Conservation (phyloP, 2,888 invertebrate species). For the Argyra leucocephala region DNA sequence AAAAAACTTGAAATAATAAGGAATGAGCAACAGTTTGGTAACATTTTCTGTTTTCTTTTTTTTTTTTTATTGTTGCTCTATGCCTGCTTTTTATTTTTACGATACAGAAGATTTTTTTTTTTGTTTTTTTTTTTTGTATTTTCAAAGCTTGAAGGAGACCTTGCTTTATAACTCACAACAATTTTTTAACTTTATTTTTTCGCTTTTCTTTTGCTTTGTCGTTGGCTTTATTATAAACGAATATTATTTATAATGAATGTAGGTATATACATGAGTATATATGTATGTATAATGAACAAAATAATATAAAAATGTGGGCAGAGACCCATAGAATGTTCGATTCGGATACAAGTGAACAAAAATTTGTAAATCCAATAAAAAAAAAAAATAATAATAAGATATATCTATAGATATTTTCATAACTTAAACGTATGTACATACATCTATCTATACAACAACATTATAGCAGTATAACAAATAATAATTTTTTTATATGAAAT, state of each 20-base stretch:
- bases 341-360: neutral
- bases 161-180: neutral
- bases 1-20: neutral
- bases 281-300: neutral
- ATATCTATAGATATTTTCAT: too few relatives aligned
- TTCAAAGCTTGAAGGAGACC: neutral
- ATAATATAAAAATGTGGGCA: neutral
- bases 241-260: neutral
- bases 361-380: neutral
- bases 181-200: neutral
- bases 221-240: too few relatives aligned
- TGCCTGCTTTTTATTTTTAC: neutral
- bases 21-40: constrained; percentile 6
- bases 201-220: neutral
- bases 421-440: too few relatives aligned
- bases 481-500: too few relatives aligned
- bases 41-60: neutral
- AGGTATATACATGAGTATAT: neutral
- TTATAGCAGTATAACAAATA: too few relatives aligned
- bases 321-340: neutral
- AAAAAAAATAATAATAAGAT: too few relatives aligned
- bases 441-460: too few relatives aligned
- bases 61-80: neutral
- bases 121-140: neutral
- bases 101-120: too few relatives aligned